Percentiles rank a stretch among this genome's conserved stretches.
Conservation (phyloP, 1,140 invertebrate genomes). For the Drosophila tsacasi region DNA sequence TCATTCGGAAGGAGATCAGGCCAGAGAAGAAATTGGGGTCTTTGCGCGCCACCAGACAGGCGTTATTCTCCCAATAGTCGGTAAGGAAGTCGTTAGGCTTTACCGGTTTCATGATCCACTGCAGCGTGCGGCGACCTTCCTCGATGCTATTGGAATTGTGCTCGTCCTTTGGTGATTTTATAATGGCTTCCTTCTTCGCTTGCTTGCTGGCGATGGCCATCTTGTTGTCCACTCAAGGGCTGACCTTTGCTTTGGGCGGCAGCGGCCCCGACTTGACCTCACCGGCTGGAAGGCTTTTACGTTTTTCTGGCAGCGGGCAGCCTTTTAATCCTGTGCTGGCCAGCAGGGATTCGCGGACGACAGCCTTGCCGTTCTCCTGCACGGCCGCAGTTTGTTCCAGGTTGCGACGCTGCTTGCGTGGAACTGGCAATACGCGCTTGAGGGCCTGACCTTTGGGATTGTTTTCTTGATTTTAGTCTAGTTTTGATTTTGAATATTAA, state of each 20-base stretch:
- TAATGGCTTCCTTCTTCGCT: background rate
- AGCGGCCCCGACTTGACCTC: background rate
- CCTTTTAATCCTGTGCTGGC: no score
- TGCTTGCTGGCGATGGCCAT: background rate
- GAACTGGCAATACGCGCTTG: background rate
- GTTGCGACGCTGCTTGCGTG: slow-evolving; percentile 1
- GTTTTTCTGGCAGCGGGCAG: no score
- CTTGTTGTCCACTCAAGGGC: no score
- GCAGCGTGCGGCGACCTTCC: slow-evolving; percentile 88
- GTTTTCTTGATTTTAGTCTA: no score
- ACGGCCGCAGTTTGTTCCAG: slow-evolving; percentile 5
- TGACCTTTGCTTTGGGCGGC: slow-evolving; percentile 8
- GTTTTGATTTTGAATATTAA: no score
- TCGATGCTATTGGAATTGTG: slow-evolving; percentile 85
- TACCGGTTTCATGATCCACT: slow-evolving; percentile 90
- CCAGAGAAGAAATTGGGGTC: slow-evolving; percentile 89
- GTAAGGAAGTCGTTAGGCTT: slow-evolving; percentile 88
- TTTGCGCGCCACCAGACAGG: slow-evolving; percentile 90
- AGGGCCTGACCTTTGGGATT: no score
- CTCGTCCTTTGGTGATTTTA: background rate
- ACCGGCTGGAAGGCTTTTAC: no score
- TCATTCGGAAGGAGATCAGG: slow-evolving; percentile 90
- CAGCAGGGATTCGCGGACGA: slow-evolving; percentile 16
- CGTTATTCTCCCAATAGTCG: slow-evolving; percentile 92
- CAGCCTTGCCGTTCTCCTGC: background rate